Evolutionary conservation across 1,140 invertebrate genomes (phyloP), one percentile per base, ranked within the genome.

Genomic region (Drosophila nannoptera): DNA sequence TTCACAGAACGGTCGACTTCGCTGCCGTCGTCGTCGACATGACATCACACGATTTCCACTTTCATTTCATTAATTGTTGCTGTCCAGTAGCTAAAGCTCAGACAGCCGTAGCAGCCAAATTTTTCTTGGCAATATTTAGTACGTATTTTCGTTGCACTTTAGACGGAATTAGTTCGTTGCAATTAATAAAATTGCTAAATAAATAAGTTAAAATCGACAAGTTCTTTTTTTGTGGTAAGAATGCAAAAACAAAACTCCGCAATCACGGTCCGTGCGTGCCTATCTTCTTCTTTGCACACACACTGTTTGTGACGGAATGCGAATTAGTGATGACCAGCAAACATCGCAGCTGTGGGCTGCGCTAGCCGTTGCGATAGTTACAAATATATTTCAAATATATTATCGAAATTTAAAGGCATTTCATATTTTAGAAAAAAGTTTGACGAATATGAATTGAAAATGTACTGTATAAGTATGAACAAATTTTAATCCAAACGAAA

Each of bases 31-130:
- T 60, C 45, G 55, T 68, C 75, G 69, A 76, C 77, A 82, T 87
- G 82, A 87, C 82, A 87, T 87, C 82, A 87, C 83, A 87, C 83
- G 66, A 82, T 76, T 83, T 83, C 80, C 76, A 73, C 72, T 83
- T 83, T 83, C 78, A 54, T 74, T 78, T 69, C 54, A 52, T 68
- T 32, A 42, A 40, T 54, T 63, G 38, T 69, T 73, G 50, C 60
- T 61, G 69, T 61, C 42, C 64, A 70, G 48, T 54, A 53, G 32
- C 43, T 22, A n/a, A 29, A 46, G 58, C 46, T 36, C 49, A 58
- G 40, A 54, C 22, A 22, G 31, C 65, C 33, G 59, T 14, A 36
- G 48, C 14, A 60, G 32, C 1, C 58, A 58, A 46, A 11, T 9
- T 49, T 62, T 69, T 42, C n/a, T 32, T 33, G 4, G n/a, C 22